Evolutionary conservation across 2,797 vertebrate species (phyloP).

Genomic region (Tokudaia muenninki): DNA sequence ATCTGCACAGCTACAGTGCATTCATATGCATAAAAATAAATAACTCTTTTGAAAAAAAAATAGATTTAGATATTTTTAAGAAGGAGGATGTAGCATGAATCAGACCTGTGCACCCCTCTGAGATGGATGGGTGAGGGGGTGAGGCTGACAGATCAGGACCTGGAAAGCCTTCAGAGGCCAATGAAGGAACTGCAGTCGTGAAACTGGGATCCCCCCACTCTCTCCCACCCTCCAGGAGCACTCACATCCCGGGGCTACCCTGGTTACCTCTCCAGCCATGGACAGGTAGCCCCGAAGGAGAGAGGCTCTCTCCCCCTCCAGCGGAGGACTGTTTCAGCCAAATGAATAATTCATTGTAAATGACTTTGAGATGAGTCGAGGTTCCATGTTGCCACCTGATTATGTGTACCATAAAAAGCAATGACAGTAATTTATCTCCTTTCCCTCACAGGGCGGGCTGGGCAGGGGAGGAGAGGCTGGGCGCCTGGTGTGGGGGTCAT

Average conservation of each 20-base stretch:
- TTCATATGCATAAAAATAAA: no score
- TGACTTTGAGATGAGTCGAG: constrained; percentile 82
- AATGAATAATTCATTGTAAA: constrained; percentile 88
- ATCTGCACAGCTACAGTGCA: no score
- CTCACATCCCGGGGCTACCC: background rate
- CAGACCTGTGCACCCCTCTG: background rate
- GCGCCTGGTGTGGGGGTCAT: constrained; percentile 79
- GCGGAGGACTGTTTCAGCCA: constrained; percentile 70
- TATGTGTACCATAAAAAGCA: constrained; percentile 87
- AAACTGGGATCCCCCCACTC: no score
- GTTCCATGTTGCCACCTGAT: constrained; percentile 85
- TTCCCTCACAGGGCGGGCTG: constrained; percentile 76
- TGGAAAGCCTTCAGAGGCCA: background rate
- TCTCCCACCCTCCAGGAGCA: background rate
- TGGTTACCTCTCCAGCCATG: background rate
- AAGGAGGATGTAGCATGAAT: background rate
- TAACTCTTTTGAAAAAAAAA: no score
- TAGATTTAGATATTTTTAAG: background rate
- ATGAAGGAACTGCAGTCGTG: background rate
- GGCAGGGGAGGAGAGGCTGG: constrained; percentile 69
- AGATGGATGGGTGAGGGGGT: background rate
- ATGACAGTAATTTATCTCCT: constrained; percentile 87
- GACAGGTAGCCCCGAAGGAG: background rate
- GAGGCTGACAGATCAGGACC: background rate
- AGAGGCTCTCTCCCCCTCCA: constrained; percentile 59